Conservation (phyloP, 2,113 vertebrate species). For the Halichoeres trimaculatus region DNA sequence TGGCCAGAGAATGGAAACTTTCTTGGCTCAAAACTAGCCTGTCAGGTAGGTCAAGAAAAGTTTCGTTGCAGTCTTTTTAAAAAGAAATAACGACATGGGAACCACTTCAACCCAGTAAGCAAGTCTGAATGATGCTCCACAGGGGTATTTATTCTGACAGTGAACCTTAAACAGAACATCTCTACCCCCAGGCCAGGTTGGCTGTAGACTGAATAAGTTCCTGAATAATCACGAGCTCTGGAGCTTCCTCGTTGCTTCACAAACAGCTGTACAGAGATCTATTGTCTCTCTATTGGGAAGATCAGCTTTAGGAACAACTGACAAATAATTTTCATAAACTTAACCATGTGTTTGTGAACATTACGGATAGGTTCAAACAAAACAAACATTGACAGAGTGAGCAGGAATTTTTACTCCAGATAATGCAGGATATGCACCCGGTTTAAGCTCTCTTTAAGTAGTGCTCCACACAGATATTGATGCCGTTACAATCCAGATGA, state of each 20-base stretch:
- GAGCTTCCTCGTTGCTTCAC: background rate
- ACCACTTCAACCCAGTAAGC: background rate
- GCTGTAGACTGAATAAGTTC: too few relatives aligned
- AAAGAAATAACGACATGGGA: conserved; percentile 24
- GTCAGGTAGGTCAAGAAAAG: background rate
- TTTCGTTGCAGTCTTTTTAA: background rate
- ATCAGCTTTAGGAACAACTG: background rate
- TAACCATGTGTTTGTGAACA: background rate
- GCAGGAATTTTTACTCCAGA: background rate
- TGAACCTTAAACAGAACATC: background rate
- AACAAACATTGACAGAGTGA: too few relatives aligned
- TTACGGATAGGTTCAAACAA: too few relatives aligned
- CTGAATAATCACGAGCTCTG: background rate
- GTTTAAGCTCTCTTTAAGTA: too few relatives aligned
- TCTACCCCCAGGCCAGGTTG: conserved; percentile 1
- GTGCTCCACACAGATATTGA: too few relatives aligned
- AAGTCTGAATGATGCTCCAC: conserved; percentile 1
- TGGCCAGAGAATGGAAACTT: background rate
- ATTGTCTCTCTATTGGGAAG: background rate
- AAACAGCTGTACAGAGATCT: background rate
- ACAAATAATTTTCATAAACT: background rate
- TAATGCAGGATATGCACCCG: background rate
- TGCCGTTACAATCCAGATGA: too few relatives aligned
- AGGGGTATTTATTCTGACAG: too few relatives aligned
- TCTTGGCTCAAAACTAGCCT: background rate